Conservation (phyloP, 2,797 vertebrate genomes). For the Crenuchus spilurus region DNA sequence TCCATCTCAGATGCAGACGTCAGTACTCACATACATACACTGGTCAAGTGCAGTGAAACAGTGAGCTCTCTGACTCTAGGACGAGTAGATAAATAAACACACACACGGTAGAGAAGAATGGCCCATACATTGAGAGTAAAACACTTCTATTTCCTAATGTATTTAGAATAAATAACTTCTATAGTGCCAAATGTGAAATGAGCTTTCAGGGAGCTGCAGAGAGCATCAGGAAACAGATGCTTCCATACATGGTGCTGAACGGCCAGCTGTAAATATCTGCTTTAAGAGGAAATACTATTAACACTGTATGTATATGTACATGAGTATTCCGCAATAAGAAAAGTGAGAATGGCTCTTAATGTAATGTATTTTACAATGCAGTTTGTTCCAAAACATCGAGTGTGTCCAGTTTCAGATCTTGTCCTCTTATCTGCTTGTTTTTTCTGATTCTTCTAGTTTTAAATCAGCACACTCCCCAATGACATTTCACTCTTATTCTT, state of each 20-base stretch:
- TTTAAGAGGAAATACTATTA: conserved; percentile 36
- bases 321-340: conserved; percentile 41
- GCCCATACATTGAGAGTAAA: not conserved
- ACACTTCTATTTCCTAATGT: not conserved
- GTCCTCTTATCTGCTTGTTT: conserved; percentile 14
- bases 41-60: not conserved
- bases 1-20: not conserved
- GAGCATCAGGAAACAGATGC: conserved; percentile 40
- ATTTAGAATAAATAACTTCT: conserved; percentile 5
- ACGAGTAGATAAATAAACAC: not conserved
- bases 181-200: conserved; percentile 48
- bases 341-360: conserved; percentile 37
- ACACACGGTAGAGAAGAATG: not conserved
- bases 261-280: conserved; percentile 45
- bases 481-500: not conserved
- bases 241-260: conserved; percentile 49
- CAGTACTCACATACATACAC: not conserved
- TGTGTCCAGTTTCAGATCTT: conserved; percentile 7
- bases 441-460: not conserved
- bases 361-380: conserved; percentile 1
- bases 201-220: conserved; percentile 34
- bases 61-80: not conserved
- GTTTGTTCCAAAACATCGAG: conserved; percentile 25
- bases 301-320: conserved; percentile 38
- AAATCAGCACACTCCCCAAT: conserved; percentile 12